These are phyloP conservation scores for Sinocyclocheilus maitianheensis DNA, from an alignment of 2,113 vertebrate genomes.

Conservation along the genomic window DNA sequence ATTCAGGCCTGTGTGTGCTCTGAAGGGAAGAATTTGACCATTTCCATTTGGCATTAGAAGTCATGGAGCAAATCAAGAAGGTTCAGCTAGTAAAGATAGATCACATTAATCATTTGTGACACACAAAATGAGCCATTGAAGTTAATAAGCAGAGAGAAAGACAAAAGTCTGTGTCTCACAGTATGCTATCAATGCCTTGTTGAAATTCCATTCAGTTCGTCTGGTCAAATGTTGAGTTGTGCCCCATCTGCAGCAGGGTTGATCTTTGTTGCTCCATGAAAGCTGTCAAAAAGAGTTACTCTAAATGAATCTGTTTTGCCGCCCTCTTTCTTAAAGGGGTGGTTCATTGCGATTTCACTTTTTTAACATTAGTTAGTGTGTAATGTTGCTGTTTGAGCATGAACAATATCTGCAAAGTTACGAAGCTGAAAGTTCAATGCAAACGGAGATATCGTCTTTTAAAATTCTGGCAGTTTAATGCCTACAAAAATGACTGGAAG, in stretches of 20 bases:
- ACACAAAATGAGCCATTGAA: neutral
- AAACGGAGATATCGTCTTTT: no score
- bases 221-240: constrained; percentile 1
- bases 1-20: neutral
- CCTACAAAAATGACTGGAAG: no score
- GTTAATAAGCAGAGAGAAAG: neutral
- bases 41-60: neutral
- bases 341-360: no score
- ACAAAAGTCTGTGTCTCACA: neutral
- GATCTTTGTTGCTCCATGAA: neutral
- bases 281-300: neutral
- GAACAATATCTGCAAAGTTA: no score
- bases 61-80: neutral
- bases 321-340: neutral
- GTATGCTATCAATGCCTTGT: neutral
- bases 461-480: no score
- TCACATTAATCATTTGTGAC: constrained; percentile 20
- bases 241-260: neutral
- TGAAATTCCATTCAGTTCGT: constrained; percentile 27
- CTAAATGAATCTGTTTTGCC: neutral
- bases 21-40: neutral
- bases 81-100: neutral
- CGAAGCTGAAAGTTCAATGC: no score
- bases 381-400: no score
- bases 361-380: no score